Evolutionary conservation across 2,888 invertebrate genomes (phyloP), one percentile per base, ranked within the genome.

Genomic region (Ophion ellenae): DNA sequence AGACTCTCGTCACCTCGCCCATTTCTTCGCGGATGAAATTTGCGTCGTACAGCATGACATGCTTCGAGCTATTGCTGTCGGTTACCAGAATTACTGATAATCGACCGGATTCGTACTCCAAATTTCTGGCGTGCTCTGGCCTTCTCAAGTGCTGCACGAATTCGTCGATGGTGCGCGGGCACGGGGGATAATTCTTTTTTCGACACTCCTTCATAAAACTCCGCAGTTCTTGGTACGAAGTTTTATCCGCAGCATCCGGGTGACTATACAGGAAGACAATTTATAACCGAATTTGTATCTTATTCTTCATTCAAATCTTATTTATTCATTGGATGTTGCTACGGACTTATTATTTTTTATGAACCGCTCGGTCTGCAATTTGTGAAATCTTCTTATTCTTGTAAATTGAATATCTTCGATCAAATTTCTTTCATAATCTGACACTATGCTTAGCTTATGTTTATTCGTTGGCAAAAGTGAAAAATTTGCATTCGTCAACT

Each of bases 161-260:
- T 47, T 82, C 82, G 14, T 20, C 11, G 1, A 82, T 69, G n/a
- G 32, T 70, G n/a, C 20, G 24, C 28, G 82, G 76, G 53, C 53
- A 53, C 9, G 69, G 82, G 0, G 76, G 82, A 47, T 70, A 70
- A 20, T 20, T 32, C 20, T 36, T n/a, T n/a, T 45, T 76, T 7
- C 76, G 40, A 45, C 82, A 82, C 47, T 71, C 36, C 57, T 76
- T 82, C 82, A 82, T 82, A 40, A 76, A 70, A 40, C 47, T 61
- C 14, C 63, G 66, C 9, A 82, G 20, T 0, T 32, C 24, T 69
- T 70, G 32, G 11, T 67, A 76, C 1, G 76, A 70, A 1, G 64
- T 59, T 28, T 28, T 28, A 3, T 28, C 28, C 28, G 28, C 28
- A 28, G 28, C 28, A 28, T 28, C 28, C 28, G 28, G 28, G 28